Evolutionary conservation across 2,888 invertebrate species (phyloP).

Genomic region (Cerceris ruficornis): DNA sequence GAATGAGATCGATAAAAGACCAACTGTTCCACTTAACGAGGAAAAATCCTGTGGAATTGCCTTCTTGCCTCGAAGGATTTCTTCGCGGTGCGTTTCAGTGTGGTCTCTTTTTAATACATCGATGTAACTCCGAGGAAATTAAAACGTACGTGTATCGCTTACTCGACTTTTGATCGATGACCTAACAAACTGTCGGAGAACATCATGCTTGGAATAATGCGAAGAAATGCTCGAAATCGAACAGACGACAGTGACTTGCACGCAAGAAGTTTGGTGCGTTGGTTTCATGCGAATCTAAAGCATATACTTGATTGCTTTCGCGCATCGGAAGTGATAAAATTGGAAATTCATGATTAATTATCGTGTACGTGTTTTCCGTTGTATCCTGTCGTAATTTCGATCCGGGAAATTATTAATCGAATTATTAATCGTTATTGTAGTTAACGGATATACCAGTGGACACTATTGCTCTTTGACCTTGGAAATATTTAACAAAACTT

Average conservation of each 20-base stretch:
- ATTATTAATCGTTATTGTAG: too few relatives aligned
- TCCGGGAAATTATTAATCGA: too few relatives aligned
- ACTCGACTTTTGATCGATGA: slow-evolving; percentile 45
- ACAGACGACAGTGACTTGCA: slow-evolving; percentile 48
- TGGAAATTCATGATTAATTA: too few relatives aligned
- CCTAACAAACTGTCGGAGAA: slow-evolving; percentile 43
- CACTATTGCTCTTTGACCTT: too few relatives aligned
- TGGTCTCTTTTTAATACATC: too few relatives aligned
- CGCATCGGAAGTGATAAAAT: neutral
- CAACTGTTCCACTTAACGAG: slow-evolving; percentile 44
- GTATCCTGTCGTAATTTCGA: too few relatives aligned
- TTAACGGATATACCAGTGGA: too few relatives aligned
- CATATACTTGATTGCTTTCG: slow-evolving; percentile 33
- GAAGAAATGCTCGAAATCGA: slow-evolving; percentile 35
- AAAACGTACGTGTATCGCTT: slow-evolving; percentile 29
- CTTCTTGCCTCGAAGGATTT: neutral
- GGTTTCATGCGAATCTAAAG: slow-evolving; percentile 1
- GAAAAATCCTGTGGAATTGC: slow-evolving; percentile 56
- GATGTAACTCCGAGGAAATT: neutral
- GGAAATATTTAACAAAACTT: too few relatives aligned
- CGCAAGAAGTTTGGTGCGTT: slow-evolving; percentile 42
- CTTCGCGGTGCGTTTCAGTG: neutral
- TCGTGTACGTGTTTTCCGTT: too few relatives aligned
- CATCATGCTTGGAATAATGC: slow-evolving; percentile 30
- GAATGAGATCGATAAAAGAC: slow-evolving; percentile 63